Conservation (phyloP, 1,140 invertebrate genomes). For the Pygmarrhopalites habei region DNA sequence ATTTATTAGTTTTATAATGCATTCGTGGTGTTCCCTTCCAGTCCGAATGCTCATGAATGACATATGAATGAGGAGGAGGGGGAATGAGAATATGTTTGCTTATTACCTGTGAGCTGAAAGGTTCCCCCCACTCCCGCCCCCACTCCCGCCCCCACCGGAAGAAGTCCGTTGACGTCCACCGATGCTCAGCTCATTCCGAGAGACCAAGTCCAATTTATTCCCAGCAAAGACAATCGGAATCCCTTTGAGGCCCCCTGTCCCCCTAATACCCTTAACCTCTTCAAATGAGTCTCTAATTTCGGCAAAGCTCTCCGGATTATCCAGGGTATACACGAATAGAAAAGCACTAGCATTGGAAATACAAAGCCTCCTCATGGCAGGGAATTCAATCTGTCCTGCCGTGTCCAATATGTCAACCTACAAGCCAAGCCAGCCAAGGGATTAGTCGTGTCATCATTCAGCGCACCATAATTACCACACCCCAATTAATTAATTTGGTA, state of each 20-base stretch:
- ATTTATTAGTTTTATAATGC: too few species aligned
- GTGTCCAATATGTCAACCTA: constrained; percentile 78
- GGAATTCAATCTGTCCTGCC: constrained; percentile 77
- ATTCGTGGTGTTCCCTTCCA: too few species aligned
- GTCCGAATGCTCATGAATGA: too few species aligned
- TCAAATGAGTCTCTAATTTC: constrained; percentile 59
- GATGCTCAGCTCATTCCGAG: not conserved
- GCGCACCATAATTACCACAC: too few species aligned
- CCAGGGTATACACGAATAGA: constrained; percentile 79
- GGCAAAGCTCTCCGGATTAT: constrained; percentile 57
- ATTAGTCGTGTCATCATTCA: too few species aligned
- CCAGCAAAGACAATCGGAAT: constrained; percentile 78
- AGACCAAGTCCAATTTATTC: constrained; percentile 62
- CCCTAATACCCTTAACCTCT: constrained; percentile 8
- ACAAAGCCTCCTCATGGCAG: constrained; percentile 58
- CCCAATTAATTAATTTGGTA: too few species aligned
- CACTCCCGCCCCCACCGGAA: not conserved
- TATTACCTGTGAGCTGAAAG: not conserved
- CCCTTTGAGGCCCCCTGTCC: constrained; percentile 50
- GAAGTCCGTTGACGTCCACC: not conserved
- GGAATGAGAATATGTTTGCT: too few species aligned
- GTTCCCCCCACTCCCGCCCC: not conserved
- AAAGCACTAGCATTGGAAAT: constrained; percentile 86
- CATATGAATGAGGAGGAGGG: too few species aligned
- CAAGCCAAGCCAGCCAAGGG: too few species aligned